These are phyloP conservation scores for Typhlichthys eigenmanni DNA, from an alignment of 2,797 vertebrate species.

Conservation along the genomic window DNA sequence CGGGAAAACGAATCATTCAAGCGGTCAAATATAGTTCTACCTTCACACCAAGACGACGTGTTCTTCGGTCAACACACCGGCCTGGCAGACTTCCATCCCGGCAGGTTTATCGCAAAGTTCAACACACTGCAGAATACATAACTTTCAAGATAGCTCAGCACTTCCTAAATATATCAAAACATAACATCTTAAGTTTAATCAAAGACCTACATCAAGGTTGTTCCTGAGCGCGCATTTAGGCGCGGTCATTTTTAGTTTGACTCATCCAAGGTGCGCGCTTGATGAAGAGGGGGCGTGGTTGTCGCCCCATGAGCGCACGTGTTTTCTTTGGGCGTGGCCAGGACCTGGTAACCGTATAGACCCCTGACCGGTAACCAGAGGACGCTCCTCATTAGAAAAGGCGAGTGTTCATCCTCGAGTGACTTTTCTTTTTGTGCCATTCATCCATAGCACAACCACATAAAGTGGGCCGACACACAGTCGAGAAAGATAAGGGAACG, in stretches of 20 bases:
- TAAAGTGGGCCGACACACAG: conserved; percentile 36
- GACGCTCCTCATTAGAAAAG: conserved; percentile 56
- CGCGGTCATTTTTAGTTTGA: conserved; percentile 15
- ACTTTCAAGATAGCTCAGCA: background rate
- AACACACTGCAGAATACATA: background rate
- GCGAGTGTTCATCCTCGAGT: conserved; percentile 60
- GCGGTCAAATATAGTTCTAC: conserved; percentile 45
- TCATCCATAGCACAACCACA: conserved; percentile 50
- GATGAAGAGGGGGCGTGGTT: conserved; percentile 16
- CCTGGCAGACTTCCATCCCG: conserved; percentile 30
- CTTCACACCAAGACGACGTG: conserved; percentile 48
- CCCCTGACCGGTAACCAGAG: conserved; percentile 23
- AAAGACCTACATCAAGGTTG: background rate
- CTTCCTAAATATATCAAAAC: background rate
- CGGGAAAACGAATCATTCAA: conserved; percentile 17
- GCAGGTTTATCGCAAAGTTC: conserved; percentile 1
- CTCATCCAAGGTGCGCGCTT: conserved; percentile 19
- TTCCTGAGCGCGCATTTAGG: conserved; percentile 12
- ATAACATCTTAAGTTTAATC: background rate
- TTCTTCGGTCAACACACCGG: conserved; percentile 43
- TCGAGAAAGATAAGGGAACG: conserved; percentile 32
- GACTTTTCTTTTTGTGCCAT: conserved; percentile 43
- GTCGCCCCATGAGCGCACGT: conserved; percentile 35
- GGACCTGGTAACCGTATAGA: conserved; percentile 6
- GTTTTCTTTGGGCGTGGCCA: conserved; percentile 53